Conservation (phyloP, 2,888 invertebrate species). For the Deladenus siricidicola region DNA sequence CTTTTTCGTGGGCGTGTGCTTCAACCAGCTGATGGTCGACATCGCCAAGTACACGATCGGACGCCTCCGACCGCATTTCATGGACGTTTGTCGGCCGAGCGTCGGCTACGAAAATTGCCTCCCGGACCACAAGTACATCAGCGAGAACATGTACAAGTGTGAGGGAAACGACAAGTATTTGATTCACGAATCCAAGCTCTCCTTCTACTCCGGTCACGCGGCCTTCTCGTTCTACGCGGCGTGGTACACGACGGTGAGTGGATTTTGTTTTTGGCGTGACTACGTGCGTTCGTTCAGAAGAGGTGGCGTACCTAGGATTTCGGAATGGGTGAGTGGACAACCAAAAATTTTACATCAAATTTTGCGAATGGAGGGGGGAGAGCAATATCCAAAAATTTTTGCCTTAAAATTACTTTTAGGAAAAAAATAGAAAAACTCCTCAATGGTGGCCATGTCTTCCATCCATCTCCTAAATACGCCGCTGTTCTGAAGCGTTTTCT, state of each 20-base stretch:
- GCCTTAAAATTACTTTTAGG: too few species aligned
- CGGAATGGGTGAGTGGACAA: too few species aligned
- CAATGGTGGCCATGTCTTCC: too few species aligned
- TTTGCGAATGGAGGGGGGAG: too few species aligned
- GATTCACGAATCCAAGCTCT: conserved; percentile 48
- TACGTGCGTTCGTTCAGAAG: too few species aligned
- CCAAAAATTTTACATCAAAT: too few species aligned
- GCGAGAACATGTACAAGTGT: conserved; percentile 33
- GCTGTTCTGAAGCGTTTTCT: too few species aligned
- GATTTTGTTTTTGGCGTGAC: too few species aligned
- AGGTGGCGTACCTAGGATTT: too few species aligned
- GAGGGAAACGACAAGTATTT: conserved; percentile 32
- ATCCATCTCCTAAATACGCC: too few species aligned
- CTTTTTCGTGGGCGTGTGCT: conserved; percentile 52
- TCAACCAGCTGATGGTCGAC: conserved; percentile 65
- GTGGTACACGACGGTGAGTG: conserved; percentile 49
- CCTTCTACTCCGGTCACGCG: conserved; percentile 53
- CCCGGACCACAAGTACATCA: conserved; percentile 24
- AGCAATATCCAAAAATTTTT: too few species aligned
- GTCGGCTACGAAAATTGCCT: conserved; percentile 32
- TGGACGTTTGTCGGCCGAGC: conserved; percentile 72
- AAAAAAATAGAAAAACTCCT: too few species aligned
- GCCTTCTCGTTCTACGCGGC: conserved; percentile 53
- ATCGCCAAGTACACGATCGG: conserved; percentile 82
- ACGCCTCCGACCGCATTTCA: conserved; percentile 84